Percentiles rank a stretch among this genome's conserved stretches.
Conservation (phyloP, 2,113 vertebrate genomes). For the Neolamprologus fasciatus region DNA sequence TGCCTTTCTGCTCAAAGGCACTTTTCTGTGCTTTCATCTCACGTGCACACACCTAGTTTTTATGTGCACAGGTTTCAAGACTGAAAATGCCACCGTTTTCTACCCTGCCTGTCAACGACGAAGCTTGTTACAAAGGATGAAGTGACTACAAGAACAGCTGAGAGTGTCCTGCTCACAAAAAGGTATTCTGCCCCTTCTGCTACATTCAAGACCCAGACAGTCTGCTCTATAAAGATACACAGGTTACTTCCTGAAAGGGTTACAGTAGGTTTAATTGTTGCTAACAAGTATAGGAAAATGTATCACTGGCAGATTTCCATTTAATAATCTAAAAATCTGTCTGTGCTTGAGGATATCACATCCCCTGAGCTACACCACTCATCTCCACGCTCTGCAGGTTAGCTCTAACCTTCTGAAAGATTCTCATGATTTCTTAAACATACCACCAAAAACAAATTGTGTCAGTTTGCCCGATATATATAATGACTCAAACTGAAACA, state of each 20-base stretch:
- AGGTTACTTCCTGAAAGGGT: background rate
- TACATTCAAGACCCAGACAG: background rate
- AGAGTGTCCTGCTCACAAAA: background rate
- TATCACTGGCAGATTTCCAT: background rate
- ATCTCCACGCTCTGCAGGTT: background rate
- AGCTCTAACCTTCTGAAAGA: background rate
- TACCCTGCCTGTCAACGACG: background rate
- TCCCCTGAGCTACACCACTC: background rate
- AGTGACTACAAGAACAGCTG: background rate
- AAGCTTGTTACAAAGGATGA: background rate
- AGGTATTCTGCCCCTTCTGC: background rate
- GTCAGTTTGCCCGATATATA: background rate
- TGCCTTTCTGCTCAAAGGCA: background rate
- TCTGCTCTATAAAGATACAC: background rate
- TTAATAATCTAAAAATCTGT: background rate
- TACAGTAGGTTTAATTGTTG: background rate
- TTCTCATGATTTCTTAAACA: background rate
- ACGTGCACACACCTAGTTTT: background rate
- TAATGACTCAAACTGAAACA: background rate
- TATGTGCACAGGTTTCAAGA: background rate
- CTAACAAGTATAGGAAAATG: background rate
- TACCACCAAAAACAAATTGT: background rate
- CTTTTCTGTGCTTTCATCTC: background rate
- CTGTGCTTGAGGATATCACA: background rate
- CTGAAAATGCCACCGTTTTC: background rate